Percentiles rank a stretch among this genome's conserved stretches.
These are phyloP conservation scores for Anguilla pacifica DNA, from an alignment of 2,797 vertebrate species.

Conservation along the genomic window DNA sequence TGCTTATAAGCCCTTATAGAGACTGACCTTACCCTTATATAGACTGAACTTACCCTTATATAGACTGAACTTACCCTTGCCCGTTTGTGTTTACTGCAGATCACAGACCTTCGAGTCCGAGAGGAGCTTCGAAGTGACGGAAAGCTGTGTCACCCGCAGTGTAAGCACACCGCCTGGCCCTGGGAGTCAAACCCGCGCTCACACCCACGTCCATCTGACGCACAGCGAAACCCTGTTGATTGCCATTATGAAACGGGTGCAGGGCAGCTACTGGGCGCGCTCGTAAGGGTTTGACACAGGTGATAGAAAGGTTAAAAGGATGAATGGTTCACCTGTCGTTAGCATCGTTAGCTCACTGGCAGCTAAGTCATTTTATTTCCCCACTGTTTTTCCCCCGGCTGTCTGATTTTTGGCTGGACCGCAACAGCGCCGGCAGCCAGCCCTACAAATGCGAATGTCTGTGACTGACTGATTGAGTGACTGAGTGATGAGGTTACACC, in stretches of 20 bases:
- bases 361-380: background rate
- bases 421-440: no score
- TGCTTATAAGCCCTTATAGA: background rate
- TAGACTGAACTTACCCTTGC: background rate
- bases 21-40: no score
- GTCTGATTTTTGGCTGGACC: background rate
- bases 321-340: background rate
- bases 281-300: background rate
- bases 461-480: no score
- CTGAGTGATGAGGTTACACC: no score
- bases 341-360: no score
- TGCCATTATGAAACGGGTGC: background rate
- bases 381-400: background rate
- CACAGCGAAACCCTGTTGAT: background rate
- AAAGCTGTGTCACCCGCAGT: constrained; percentile 63
- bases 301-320: background rate
- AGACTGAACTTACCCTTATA: no score
- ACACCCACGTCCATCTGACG: background rate
- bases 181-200: background rate
- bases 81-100: constrained; percentile 54
- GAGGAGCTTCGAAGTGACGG: constrained; percentile 50
- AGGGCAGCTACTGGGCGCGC: background rate
- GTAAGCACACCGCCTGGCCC: constrained; percentile 56
- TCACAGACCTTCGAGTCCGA: constrained; percentile 73
- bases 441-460: no score